Conservation (phyloP, 2,113 vertebrate species). For the Ahaetulla prasina region DNA sequence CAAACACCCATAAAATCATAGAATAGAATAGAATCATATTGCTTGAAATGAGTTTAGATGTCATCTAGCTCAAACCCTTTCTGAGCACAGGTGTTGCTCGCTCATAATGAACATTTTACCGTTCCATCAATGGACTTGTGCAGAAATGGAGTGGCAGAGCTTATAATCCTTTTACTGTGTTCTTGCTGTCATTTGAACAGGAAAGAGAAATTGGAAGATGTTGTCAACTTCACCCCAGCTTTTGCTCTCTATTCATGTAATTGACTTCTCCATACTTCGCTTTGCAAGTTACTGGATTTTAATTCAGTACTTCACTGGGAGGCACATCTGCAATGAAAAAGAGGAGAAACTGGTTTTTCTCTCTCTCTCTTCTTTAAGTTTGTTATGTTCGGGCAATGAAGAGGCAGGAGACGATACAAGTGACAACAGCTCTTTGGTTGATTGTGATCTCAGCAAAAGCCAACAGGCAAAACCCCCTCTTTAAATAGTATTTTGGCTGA, state of each 20-base stretch:
- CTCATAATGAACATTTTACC: background rate
- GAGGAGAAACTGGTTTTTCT: background rate
- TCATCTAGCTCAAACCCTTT: background rate
- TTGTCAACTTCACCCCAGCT: background rate
- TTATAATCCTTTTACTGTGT: background rate
- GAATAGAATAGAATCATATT: background rate
- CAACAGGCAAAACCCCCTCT: too few relatives aligned
- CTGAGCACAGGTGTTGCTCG: background rate
- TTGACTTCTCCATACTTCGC: background rate
- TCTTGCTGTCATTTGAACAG: background rate
- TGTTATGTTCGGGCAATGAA: too few relatives aligned
- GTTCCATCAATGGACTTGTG: background rate
- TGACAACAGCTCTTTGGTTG: too few relatives aligned
- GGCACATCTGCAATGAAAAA: background rate
- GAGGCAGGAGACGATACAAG: too few relatives aligned
- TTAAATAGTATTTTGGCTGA: too few relatives aligned
- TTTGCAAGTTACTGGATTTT: background rate
- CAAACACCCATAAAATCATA: background rate
- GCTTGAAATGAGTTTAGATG: background rate
- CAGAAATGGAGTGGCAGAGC: background rate
- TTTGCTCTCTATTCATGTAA: background rate
- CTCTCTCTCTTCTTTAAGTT: background rate
- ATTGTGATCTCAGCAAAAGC: too few relatives aligned
- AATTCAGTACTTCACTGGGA: background rate
- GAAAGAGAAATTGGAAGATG: background rate